phyloP scores from a whole-genome alignment of 2,113 vertebrate species.

The Vulpes ferrilata region DNA sequence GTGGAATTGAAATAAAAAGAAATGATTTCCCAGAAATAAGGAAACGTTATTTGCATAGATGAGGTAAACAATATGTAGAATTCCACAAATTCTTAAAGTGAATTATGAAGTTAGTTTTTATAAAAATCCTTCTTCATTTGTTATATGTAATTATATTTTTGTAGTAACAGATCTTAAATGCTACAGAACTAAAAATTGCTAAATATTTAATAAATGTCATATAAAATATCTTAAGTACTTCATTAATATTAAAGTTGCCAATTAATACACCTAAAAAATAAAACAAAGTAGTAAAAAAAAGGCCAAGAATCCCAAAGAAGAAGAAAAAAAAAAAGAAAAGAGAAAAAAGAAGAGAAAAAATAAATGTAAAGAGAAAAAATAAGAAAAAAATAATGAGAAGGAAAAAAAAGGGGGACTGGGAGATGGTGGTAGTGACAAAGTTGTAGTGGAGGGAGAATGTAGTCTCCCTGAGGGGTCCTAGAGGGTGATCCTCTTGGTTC shows the following conservation, averaged over 20 bases:
- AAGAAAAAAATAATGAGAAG: no score
- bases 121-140: conserved; percentile 28
- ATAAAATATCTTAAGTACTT: background rate
- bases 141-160: background rate
- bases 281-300: no score
- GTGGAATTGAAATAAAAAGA: no score
- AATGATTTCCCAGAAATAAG: background rate
- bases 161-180: conserved; percentile 21
- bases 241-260: conserved; percentile 48
- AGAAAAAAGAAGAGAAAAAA: no score
- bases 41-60: fast-evolving
- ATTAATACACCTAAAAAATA: background rate
- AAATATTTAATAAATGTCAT: conserved; percentile 7
- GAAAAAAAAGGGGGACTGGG: no score
- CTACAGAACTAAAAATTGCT: conserved; percentile 9
- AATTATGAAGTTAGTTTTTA: background rate
- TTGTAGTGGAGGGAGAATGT: no score
- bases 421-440: no score
- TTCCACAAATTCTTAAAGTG: background rate
- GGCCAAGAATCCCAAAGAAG: no score
- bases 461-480: no score
- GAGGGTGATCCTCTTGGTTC: no score
- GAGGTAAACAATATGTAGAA: background rate
- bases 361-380: no score
- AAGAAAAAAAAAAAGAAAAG: no score